A percentile compares a stretch with the other conserved stretches of the same genome.
Conservation (phyloP, 2,888 invertebrate species). For the Drosophila hamatofila region DNA sequence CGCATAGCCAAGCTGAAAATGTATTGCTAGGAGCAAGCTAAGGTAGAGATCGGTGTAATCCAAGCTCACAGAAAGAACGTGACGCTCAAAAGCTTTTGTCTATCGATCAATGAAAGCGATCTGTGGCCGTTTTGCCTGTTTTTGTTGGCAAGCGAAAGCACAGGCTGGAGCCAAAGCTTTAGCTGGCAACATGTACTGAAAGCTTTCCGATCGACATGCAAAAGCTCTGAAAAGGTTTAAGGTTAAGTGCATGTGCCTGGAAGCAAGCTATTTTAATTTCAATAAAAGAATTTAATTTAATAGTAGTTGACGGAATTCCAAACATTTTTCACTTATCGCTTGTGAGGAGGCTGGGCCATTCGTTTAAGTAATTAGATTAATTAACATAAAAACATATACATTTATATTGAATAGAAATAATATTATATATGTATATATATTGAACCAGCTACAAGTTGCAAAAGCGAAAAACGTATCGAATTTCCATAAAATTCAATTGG, state of each 20-base stretch:
- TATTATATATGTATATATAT: slow-evolving; percentile 18
- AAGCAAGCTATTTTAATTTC: slow-evolving; percentile 62
- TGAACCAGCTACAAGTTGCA: slow-evolving; percentile 44
- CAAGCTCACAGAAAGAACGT: slow-evolving; percentile 31
- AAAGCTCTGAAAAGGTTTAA: slow-evolving; percentile 53
- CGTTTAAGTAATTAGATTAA: slow-evolving; percentile 24
- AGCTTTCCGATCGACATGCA: slow-evolving; percentile 38
- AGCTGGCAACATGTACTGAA: slow-evolving; percentile 5
- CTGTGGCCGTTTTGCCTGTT: not conserved
- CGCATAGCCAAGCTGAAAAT: slow-evolving; percentile 21
- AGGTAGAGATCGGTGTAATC: slow-evolving; percentile 27
- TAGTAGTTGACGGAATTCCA: slow-evolving; percentile 32
- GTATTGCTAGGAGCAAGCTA: slow-evolving; percentile 33
- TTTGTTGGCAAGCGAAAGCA: slow-evolving; percentile 12
- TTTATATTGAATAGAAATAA: not conserved
- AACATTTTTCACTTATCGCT: slow-evolving; percentile 51
- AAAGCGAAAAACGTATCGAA: slow-evolving; percentile 82
- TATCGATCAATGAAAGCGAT: slow-evolving; percentile 18
- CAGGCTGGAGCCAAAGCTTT: slow-evolving; percentile 36
- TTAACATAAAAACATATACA: not conserved
- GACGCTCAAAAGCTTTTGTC: slow-evolving; percentile 24
- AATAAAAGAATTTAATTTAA: slow-evolving; percentile 23
- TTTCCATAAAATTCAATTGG: slow-evolving; percentile 83
- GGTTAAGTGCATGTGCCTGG: slow-evolving; percentile 67
- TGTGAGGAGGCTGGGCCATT: slow-evolving; percentile 8